Evolutionary conservation across 2,113 vertebrate species (phyloP).

Genomic region (Paedocypris sp.): DNA sequence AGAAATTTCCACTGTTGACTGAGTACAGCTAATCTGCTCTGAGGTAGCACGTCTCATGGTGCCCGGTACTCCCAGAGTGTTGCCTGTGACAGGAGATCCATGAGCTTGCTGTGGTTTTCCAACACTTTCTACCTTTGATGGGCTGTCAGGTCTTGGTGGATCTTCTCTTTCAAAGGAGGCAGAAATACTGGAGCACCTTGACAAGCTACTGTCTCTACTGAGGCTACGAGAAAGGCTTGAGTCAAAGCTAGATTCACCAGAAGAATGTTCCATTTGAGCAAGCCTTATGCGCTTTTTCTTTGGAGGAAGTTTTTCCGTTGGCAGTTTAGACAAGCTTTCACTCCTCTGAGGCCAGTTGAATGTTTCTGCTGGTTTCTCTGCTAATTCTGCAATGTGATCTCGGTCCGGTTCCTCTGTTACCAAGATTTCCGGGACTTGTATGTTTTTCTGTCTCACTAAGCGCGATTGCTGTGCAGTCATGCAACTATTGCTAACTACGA

Average conservation of each 20-base stretch:
- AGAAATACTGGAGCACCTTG: constrained; percentile 84
- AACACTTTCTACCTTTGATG: constrained; percentile 61
- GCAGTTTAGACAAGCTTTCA: constrained; percentile 86
- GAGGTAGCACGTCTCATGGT: constrained; percentile 88
- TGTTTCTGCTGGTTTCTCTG: constrained; percentile 72
- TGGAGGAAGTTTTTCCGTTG: constrained; percentile 90
- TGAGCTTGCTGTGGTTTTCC: constrained; percentile 69
- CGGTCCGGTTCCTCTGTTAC: constrained; percentile 93
- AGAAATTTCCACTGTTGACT: constrained; percentile 73
- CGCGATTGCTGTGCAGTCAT: constrained; percentile 64
- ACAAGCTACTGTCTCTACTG: constrained; percentile 89
- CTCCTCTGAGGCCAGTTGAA: constrained; percentile 96
- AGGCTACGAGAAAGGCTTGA: constrained; percentile 86
- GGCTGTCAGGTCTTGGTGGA: constrained; percentile 65
- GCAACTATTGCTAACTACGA: constrained; percentile 49
- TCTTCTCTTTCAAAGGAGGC: constrained; percentile 90
- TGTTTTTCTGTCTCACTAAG: constrained; percentile 90
- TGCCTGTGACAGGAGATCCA: constrained; percentile 63
- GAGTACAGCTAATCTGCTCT: constrained; percentile 81
- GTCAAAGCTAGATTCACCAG: constrained; percentile 84
- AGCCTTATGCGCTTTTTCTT: constrained; percentile 96
- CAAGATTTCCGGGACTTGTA: constrained; percentile 94
- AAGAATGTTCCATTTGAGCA: constrained; percentile 91
- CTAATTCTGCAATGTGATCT: constrained; percentile 65
- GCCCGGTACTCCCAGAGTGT: constrained; percentile 74